Conservation (phyloP, 2,888 invertebrate genomes). For the Anarsia innoxiella region DNA sequence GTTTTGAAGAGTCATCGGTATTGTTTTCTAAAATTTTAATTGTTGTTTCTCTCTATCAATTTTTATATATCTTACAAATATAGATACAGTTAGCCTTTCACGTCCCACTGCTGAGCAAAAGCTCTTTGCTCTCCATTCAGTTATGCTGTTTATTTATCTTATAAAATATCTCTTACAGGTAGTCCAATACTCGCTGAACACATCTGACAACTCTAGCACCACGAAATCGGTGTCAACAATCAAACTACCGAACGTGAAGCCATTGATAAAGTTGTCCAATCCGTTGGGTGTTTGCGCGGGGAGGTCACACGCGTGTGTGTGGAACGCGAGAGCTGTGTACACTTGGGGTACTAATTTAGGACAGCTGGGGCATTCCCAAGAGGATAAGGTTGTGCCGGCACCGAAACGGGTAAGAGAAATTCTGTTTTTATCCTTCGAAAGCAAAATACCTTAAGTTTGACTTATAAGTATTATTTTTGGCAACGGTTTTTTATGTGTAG, state of each 20-base stretch:
- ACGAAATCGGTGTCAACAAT: constrained; percentile 50
- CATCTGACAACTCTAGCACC: constrained; percentile 41
- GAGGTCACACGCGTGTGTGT: constrained; percentile 81
- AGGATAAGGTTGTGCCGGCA: constrained; percentile 51
- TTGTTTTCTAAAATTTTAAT: no score
- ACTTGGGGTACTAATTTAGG: constrained; percentile 90
- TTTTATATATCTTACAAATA: no score
- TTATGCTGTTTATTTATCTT: no score
- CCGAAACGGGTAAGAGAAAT: constrained; percentile 66
- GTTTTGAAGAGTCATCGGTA: no score
- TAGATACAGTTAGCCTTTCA: no score
- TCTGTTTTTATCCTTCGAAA: no score
- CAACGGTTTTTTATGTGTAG: no score
- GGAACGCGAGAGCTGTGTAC: constrained; percentile 77
- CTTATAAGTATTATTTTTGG: no score
- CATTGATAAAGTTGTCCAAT: constrained; percentile 45
- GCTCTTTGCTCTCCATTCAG: no score
- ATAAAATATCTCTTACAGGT: constrained; percentile 40
- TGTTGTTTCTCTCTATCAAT: no score
- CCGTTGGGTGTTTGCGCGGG: constrained; percentile 78
- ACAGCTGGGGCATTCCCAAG: constrained; percentile 82
- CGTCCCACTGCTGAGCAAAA: no score
- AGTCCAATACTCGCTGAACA: constrained; percentile 54
- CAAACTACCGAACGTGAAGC: constrained; percentile 43
- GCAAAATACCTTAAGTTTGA: no score